Evolutionary conservation across 1,140 invertebrate species (phyloP), one percentile per base, ranked within the genome.

Genomic region (Rhagoletis zephyria): DNA sequence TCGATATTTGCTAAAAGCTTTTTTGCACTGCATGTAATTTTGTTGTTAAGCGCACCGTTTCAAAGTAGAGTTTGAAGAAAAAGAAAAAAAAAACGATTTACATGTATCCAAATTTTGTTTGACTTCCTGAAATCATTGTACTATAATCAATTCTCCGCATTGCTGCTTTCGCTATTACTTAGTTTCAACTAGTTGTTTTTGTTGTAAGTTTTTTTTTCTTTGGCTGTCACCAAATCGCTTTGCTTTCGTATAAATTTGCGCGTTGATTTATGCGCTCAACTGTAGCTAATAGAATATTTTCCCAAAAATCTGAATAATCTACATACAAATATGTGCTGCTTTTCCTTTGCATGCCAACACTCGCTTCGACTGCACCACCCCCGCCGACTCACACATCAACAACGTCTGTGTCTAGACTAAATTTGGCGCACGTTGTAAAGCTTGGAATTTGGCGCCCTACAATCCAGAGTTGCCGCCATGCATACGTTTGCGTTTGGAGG

Each of bases 391-490:
- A 7, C 6, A 6, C 40, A 67, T 4, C 4, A 14, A 3, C 12
- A 60, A 74, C 12, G 10, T 85, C 56, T 93, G 61, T 6, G 10
- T 85, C 56, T 93, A 96, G 96, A 95, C 93, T 85, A 96, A 96
- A 91, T 96, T 97, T 92, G 95, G 94, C 88, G 95, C 96, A 45
- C 93, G 96, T 87, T 95, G 95, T 81, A 94, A 95, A 90, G 96
- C 95, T 12, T 96, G 96, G 96, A 93, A 94, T 56, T 94, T 96
- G 89, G 94, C 94, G 85, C 93, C 94, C 2, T 93, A 94, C 63
- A 95, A 95, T 89, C 94, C 93, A 16, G 94, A 94, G 61, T 93
- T 93, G 87, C 93, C 93, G 86, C 94, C 94, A 6, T 93, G 94
- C 45, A 93, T 95, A 16, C 95, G 95, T 85, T 85, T 96, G 16